phyloP scores from a whole-genome alignment of 2,113 vertebrate species.

The Grus americana region DNA sequence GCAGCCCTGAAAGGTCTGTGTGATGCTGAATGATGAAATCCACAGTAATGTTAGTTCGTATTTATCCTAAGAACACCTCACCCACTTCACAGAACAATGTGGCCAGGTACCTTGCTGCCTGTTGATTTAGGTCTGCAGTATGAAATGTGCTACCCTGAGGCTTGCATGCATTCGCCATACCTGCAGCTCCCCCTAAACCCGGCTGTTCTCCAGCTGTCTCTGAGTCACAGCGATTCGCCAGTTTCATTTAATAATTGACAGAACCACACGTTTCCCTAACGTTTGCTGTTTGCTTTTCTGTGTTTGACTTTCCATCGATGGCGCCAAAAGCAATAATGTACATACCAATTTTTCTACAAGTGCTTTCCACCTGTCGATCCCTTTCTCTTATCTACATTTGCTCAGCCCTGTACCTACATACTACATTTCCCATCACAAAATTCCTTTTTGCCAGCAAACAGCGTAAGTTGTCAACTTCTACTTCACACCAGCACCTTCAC shows the following conservation, averaged over 20 bases:
- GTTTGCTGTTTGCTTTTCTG: background rate
- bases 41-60: background rate
- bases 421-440: background rate
- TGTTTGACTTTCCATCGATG: slow-evolving; percentile 13
- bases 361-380: background rate
- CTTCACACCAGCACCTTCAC: background rate
- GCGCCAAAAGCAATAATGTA: background rate
- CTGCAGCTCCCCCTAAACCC: background rate
- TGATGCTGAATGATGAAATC: background rate
- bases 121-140: background rate
- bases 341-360: background rate
- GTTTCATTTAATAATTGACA: background rate
- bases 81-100: accelerated
- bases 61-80: background rate
- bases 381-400: background rate
- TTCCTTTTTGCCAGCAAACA: background rate
- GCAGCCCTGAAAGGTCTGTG: background rate
- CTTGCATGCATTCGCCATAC: accelerated
- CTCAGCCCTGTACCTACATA: background rate
- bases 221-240: accelerated
- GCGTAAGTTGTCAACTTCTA: background rate
- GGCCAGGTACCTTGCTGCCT: background rate
- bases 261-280: background rate
- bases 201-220: background rate
- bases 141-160: background rate